phyloP scores from a whole-genome alignment of 2,113 vertebrate species.

The Corydoras maculifer region DNA sequence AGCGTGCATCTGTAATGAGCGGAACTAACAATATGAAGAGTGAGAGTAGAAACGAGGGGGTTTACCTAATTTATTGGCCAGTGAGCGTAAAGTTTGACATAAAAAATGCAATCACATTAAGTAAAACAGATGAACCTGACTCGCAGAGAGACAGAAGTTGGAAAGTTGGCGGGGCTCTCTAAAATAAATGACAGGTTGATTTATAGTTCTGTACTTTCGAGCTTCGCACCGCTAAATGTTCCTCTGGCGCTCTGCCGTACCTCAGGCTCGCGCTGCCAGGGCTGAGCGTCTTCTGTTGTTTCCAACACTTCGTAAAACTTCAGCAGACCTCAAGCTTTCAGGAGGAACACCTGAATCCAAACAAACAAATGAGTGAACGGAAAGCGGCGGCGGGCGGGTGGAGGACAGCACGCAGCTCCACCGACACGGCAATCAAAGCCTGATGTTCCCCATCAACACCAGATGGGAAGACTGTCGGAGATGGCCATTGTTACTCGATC shows the following conservation, averaged over 20 bases:
- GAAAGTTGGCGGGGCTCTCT: slow-evolving; percentile 34
- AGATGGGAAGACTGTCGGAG: slow-evolving; percentile 8
- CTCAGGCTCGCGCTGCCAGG: slow-evolving; percentile 13
- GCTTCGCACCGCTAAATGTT: slow-evolving; percentile 35
- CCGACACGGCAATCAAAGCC: slow-evolving; percentile 5
- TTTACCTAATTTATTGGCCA: too few relatives aligned
- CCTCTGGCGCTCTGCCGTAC: slow-evolving; percentile 18
- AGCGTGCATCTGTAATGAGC: too few relatives aligned
- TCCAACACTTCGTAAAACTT: slow-evolving; percentile 10
- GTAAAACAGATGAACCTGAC: slow-evolving; percentile 29
- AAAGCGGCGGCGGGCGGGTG: background rate
- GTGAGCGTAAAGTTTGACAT: background rate
- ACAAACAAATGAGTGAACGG: slow-evolving; percentile 13
- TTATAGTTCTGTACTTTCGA: slow-evolving; percentile 39
- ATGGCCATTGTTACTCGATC: slow-evolving; percentile 15
- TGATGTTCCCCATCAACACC: background rate
- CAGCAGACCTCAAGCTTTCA: slow-evolving; percentile 15
- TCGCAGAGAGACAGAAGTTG: slow-evolving; percentile 34
- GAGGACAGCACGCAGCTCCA: slow-evolving; percentile 4
- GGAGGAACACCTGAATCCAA: slow-evolving; percentile 32
- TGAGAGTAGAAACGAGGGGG: too few relatives aligned
- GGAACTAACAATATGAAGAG: too few relatives aligned
- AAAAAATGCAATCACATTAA: slow-evolving; percentile 23
- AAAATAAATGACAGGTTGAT: slow-evolving; percentile 41
- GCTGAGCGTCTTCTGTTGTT: slow-evolving; percentile 28